Evolutionary conservation across 2,888 invertebrate genomes (phyloP), one percentile per base, ranked within the genome.

Genomic region (Apoda limacodes): DNA sequence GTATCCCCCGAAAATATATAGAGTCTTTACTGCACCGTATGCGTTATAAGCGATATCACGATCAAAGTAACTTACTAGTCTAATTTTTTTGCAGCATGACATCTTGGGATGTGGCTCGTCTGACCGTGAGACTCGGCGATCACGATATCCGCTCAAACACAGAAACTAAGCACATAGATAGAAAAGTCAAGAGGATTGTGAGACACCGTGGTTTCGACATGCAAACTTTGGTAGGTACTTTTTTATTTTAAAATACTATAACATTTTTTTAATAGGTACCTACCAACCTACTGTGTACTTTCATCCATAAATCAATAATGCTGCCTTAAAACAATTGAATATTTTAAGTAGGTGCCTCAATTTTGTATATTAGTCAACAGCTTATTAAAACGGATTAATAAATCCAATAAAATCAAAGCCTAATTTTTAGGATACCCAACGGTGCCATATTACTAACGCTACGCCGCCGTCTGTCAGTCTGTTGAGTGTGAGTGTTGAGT

Each of bases 181-280:
- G 90, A 48, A 87, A 88, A 55, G 90, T 93, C 29, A 90, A 90
- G 53, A 83, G 92, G 38, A 88, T 94, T 2, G 91, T 93, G n/a
- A 82, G 93, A 29, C 93, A 94, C 58, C 85, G 89, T 49, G 90
- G 90, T 15, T 94, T 93, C 53, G 90, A 92, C 54, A 87, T 90
- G 50, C 84, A 90, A 40, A 93, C 92, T 22, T 70, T 94, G 83
- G 91, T 90, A 71, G 66, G 67, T 46, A 23, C 7, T 10, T 10
- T 2, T 22, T 21, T n/a, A 7, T 4, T 20, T 5, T 23, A 21
- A 56, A 54, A 36, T n/a, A n/a, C 17, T 24, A 26, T 25, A 12
- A 15, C 14, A 30, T 25, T 29, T 29, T 22, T 25, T 17, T 11
- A 20, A 15, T 14, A 11, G 2, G 7, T 9, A 19, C 7, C 13